Base-by-base conservation (phyloP, 2,797 vertebrate species). In the Galago senegalensis region DNA sequence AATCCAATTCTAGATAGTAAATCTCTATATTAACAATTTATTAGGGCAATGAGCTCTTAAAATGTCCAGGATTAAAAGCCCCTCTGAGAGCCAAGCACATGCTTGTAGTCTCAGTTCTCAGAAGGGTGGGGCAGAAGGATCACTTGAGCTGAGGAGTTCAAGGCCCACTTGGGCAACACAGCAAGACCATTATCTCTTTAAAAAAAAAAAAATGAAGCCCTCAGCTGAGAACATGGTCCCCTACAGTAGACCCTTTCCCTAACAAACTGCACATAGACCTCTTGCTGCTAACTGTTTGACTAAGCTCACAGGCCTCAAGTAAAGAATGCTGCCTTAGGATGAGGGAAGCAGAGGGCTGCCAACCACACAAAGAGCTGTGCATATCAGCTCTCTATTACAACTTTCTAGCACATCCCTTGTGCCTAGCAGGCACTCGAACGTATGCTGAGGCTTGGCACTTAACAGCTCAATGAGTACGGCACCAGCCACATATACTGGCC, bases 1-100 rank as follows among this genome's bases (percentile, higher is more conserved):
- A 80, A 72, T 89, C 29, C 18, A 70, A 49, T 63, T 70, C 70
- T 61, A 61, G 23, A 89, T 12, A 92, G 61, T 46, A 95, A 80
- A 69, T 23, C 37, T 83, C 60, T 29, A 18, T 20, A 21, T 75
- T 79, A 96, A 69, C 72, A 81, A 31, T 56, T 80, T n/a, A 69
- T 40, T 65, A 89, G 8, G 8, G 27, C 27, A 49, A 1, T 56
- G 31, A 87, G 46, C 86, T 87, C 81, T 72, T 76, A 27, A 76
- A 79, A 3, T 29, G 49, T 75, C 60, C 53, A 73, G 20, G 21
- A 16, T 90, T 43, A 79, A 46, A n/a, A 96, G 73, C 2, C 12
- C 25, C 25, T 65, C 27, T 65, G 37, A 86, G 43, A 95, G 40
- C 60, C 29, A 80, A 17, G 20, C 16, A 16, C 6, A 67, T 67